These are phyloP conservation scores for Drosophila nigricruria DNA, from an alignment of 2,888 invertebrate species.

Conservation along the genomic window DNA sequence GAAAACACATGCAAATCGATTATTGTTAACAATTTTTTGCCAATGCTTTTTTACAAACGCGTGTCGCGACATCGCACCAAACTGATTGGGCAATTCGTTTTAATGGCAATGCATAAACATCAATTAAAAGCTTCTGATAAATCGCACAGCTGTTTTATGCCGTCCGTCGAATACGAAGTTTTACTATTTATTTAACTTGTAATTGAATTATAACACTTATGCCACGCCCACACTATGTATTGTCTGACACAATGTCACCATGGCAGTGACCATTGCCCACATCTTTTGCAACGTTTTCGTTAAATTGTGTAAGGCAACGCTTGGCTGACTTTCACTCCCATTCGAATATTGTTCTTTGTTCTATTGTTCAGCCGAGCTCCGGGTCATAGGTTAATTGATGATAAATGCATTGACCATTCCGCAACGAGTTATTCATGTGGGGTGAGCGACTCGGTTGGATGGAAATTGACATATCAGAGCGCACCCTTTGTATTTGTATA, in stretches of 20 bases:
- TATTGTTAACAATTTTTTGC: constrained; percentile 70
- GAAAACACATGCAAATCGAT: constrained; percentile 73
- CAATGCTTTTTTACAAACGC: constrained; percentile 50
- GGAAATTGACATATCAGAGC: constrained; percentile 66
- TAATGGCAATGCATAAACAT: constrained; percentile 73
- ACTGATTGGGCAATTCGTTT: constrained; percentile 60
- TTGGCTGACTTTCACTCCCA: constrained; percentile 44
- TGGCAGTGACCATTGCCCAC: constrained; percentile 7
- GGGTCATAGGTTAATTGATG: constrained; percentile 77
- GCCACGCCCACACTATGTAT: constrained; percentile 37
- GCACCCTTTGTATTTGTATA: constrained; percentile 29
- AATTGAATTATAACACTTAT: constrained; percentile 66
- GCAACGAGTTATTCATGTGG: constrained; percentile 26
- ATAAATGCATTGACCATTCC: constrained; percentile 57
- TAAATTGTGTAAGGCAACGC: constrained; percentile 24
- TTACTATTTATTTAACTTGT: constrained; percentile 59
- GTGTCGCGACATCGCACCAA: constrained; percentile 23
- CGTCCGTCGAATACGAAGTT: constrained; percentile 8
- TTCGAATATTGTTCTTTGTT: constrained; percentile 40
- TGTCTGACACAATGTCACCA: neutral
- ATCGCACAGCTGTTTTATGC: constrained; percentile 53
- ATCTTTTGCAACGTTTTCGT: constrained; percentile 31
- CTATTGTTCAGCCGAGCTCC: constrained; percentile 48
- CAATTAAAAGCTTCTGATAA: constrained; percentile 65
- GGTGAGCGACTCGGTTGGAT: constrained; percentile 1